Conservation (phyloP, 2,113 vertebrate genomes). For the Bufo gargarizans region DNA sequence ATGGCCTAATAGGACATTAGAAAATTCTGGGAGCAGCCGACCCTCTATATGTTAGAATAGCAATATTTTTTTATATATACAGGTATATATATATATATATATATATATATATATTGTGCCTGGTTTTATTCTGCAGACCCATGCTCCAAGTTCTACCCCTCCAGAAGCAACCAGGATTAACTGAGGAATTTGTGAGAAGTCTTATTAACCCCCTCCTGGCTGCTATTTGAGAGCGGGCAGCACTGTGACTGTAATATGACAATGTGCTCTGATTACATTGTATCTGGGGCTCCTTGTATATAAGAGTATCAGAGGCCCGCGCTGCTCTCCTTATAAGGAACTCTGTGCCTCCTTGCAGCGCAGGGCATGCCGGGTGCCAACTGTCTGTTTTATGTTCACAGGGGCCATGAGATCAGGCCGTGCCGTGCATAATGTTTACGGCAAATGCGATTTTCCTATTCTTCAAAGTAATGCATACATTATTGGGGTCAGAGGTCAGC, state of each 20-base stretch:
- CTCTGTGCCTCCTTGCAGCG: neutral
- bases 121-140: neutral
- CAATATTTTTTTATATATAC: too few relatives aligned
- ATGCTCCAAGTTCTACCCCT: neutral
- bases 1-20: neutral
- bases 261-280: neutral
- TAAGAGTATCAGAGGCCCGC: conserved; percentile 1
- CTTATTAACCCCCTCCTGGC: neutral
- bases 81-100: too few relatives aligned
- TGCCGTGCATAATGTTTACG: neutral
- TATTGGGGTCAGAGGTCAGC: neutral
- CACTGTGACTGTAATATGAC: neutral
- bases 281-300: conserved; percentile 10
- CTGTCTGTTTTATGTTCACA: conserved; percentile 34
- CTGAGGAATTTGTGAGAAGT: neutral
- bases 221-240: neutral
- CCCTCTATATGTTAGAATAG: too few relatives aligned
- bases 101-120: neutral
- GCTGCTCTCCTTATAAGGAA: conserved; percentile 43
- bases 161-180: neutral
- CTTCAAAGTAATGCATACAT: conserved; percentile 1
- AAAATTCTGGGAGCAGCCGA: too few relatives aligned
- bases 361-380: conserved; percentile 15
- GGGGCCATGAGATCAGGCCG: neutral
- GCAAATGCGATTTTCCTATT: conserved; percentile 13